Conservation (phyloP, 2,888 invertebrate species). For the Sminthurides aquaticus region DNA sequence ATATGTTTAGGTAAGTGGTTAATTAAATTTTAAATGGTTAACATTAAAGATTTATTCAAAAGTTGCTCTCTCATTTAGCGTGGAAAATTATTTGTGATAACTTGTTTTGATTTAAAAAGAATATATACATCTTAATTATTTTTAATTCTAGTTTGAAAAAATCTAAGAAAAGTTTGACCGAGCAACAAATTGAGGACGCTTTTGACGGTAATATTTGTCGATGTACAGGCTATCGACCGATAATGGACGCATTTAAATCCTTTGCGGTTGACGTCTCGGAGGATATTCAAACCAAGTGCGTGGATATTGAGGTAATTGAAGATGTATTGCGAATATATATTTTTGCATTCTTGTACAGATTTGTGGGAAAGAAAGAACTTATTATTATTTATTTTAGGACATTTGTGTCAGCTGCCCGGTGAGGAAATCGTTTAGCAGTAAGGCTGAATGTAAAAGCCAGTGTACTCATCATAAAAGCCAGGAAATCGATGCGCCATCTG, state of each 20-base stretch:
- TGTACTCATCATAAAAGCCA: background rate
- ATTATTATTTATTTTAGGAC: background rate
- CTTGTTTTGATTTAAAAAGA: too few species aligned
- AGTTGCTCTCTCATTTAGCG: too few species aligned
- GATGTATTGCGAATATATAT: too few species aligned
- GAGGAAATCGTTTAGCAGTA: background rate
- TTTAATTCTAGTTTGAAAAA: slow-evolving; percentile 4
- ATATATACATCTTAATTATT: too few species aligned
- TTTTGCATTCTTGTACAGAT: background rate
- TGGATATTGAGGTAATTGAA: slow-evolving; percentile 48
- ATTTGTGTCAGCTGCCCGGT: background rate
- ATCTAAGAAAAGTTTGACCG: slow-evolving; percentile 8
- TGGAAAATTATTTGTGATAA: too few species aligned
- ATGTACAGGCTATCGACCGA: slow-evolving; percentile 64
- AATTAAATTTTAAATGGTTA: background rate
- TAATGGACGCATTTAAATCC: slow-evolving; percentile 69
- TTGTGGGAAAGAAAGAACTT: slow-evolving; percentile 4
- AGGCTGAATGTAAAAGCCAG: background rate
- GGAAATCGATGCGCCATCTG: too few species aligned
- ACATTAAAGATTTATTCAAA: too few species aligned
- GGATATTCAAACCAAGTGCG: slow-evolving; percentile 48
- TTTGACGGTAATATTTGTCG: slow-evolving; percentile 61
- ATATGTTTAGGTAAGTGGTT: slow-evolving; percentile 53
- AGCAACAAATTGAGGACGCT: slow-evolving; percentile 58
- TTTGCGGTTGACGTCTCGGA: slow-evolving; percentile 58